Evolutionary conservation across 1,140 invertebrate genomes (phyloP).

Genomic region (Eriosoma lanigerum): DNA sequence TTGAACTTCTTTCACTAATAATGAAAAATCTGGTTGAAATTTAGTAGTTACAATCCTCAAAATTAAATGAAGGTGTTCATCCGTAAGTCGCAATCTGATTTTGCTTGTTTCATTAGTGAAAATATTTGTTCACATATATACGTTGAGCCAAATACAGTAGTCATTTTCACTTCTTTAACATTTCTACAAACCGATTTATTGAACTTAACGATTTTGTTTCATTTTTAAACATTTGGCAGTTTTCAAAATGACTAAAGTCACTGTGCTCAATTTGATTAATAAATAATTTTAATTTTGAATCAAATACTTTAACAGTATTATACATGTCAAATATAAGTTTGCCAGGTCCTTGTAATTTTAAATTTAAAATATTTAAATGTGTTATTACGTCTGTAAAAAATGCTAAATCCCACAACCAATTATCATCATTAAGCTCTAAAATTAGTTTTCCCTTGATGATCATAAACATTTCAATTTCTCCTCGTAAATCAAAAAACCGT

Average conservation of each 20-base stretch:
- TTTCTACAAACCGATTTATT: not conserved
- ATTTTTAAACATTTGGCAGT: not conserved
- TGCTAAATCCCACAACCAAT: constrained; percentile 10
- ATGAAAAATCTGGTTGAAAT: too few species aligned
- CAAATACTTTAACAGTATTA: not conserved
- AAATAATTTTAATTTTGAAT: constrained; percentile 6
- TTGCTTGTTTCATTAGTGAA: too few species aligned
- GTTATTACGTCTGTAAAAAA: constrained; percentile 5
- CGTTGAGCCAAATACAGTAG: too few species aligned
- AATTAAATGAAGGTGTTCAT: too few species aligned
- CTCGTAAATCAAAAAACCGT: not conserved
- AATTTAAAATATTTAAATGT: constrained; percentile 9
- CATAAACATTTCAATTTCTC: constrained; percentile 11
- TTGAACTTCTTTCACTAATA: too few species aligned
- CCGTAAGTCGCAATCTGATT: too few species aligned
- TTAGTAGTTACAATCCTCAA: too few species aligned
- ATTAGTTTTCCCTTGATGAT: not conserved
- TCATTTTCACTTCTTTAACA: not conserved
- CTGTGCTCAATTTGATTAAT: not conserved
- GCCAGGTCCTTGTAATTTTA: not conserved
- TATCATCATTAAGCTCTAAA: not conserved
- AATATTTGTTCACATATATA: too few species aligned
- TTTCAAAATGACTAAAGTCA: too few species aligned
- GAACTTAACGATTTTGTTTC: not conserved
- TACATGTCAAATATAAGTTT: constrained; percentile 9